Conservation (phyloP, 2,888 invertebrate genomes). For the Caenorhabditis sinica region DNA sequence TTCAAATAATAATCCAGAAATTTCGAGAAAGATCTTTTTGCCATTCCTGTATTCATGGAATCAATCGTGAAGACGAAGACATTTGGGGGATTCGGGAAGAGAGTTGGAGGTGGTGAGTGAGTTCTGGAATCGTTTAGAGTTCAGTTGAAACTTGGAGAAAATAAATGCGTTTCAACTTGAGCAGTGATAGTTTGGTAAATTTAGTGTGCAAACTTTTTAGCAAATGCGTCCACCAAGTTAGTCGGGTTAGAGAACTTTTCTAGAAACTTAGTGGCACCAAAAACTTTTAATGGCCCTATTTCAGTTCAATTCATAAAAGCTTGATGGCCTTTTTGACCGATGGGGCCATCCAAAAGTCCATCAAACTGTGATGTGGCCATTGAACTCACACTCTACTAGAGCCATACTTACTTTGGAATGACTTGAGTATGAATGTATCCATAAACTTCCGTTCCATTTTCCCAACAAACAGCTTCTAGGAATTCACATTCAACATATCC, state of each 20-base stretch:
- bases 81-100: not conserved
- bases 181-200: no score
- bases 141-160: not conserved
- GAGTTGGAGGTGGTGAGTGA: not conserved
- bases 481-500: slow-evolving; percentile 4
- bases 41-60: slow-evolving; percentile 19
- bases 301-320: no score
- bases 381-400: no score
- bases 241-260: no score
- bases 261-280: no score
- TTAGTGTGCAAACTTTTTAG: no score
- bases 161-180: no score
- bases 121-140: slow-evolving; percentile 1
- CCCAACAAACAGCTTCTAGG: slow-evolving; percentile 16
- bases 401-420: not conserved
- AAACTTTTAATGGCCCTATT: no score
- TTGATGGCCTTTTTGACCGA: no score
- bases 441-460: not conserved
- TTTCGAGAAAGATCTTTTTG: slow-evolving; percentile 38
- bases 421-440: slow-evolving; percentile 27
- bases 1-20: slow-evolving; percentile 35
- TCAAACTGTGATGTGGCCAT: no score
- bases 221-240: no score
- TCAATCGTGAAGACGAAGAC: slow-evolving; percentile 16
- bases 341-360: no score